Percentiles rank a stretch among this genome's conserved stretches.
These are phyloP conservation scores for Grammomys surdaster DNA, from an alignment of 2,113 vertebrate species.

Conservation along the genomic window DNA sequence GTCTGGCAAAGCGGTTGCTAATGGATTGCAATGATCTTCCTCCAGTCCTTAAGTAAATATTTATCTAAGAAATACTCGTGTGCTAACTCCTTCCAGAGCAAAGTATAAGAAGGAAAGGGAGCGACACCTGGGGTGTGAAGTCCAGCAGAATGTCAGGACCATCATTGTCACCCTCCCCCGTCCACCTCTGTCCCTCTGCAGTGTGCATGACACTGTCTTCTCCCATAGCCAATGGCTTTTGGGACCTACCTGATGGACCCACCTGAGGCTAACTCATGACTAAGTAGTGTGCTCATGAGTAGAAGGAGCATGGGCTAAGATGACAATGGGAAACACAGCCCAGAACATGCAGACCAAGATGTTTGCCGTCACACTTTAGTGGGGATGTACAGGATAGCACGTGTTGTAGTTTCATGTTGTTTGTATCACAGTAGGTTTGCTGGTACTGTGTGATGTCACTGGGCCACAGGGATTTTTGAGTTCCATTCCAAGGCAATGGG, in stretches of 20 bases:
- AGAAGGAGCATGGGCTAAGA: not conserved
- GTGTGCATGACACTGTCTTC: accelerated
- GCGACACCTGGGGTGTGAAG: not conserved
- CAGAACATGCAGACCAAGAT: not conserved
- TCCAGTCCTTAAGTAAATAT: not conserved
- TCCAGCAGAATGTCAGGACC: not conserved
- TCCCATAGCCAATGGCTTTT: not conserved
- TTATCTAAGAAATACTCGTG: not conserved
- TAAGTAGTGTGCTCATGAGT: not conserved
- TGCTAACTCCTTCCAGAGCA: not conserved
- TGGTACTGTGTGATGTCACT: no score
- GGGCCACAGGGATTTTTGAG: not conserved
- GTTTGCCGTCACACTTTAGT: not conserved
- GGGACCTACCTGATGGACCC: not conserved
- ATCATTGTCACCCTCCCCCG: accelerated
- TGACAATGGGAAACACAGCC: not conserved
- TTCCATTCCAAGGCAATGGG: not conserved
- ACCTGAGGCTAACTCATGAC: not conserved
- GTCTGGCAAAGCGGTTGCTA: not conserved
- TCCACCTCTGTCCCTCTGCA: not conserved
- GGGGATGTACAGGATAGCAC: accelerated
- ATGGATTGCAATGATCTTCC: not conserved
- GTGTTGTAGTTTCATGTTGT: not conserved
- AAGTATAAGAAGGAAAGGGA: not conserved
- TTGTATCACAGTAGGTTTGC: not conserved